Base-by-base conservation (phyloP, 2,797 vertebrate species). In the Tangara arthus region DNA sequence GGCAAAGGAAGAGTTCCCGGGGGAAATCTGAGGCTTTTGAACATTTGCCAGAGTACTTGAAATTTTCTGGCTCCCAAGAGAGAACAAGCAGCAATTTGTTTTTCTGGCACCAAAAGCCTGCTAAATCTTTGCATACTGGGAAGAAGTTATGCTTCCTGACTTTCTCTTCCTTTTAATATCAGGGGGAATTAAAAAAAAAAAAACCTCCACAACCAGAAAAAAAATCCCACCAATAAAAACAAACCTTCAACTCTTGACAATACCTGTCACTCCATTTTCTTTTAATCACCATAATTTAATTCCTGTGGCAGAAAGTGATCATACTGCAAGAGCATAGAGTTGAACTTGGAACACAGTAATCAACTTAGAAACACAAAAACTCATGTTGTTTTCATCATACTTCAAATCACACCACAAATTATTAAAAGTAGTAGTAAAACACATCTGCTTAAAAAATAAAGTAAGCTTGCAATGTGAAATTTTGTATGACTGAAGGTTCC, bases 41-140 rank as follows among this genome's bases (percentile, higher is more conserved):
- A 78, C 1, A 1, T 46, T 72, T 90, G 89, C 93, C 94, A 95
- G 37, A 86, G 59, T 49, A 86, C 66, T 5, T 93, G 84, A 89
- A 91, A 75, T 94, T 88, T 94, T 91, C 81, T 95, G 59, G 84
- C 91, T 96, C 92, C 70, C 77, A 65, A 59, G 66, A 90, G 52
- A 73, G 63, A 96, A 88, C 85, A 94, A 76, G 89, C 56, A 91
- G 63, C 79, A 95, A 91, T 95, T 93, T 87, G 70, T 91, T 94
- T 85, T 89, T 78, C 82, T 96, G 92, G 89, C 87, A 94, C 73
- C 2, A 5, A 79, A 91, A 73, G 39, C 19, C 65, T 70, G 23
- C n/a, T 93, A 70, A 77, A 76, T 66, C 90, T 79, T 80, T 82
- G 56, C 75, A 76, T 27, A 64, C 23, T 89, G 77, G 70, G 52